Percentiles rank a stretch among this genome's conserved stretches.
phyloP scores from a whole-genome alignment of 30 jellyfish, hydroid and myxozoan species.

The Sanderia malayensis region DNA sequence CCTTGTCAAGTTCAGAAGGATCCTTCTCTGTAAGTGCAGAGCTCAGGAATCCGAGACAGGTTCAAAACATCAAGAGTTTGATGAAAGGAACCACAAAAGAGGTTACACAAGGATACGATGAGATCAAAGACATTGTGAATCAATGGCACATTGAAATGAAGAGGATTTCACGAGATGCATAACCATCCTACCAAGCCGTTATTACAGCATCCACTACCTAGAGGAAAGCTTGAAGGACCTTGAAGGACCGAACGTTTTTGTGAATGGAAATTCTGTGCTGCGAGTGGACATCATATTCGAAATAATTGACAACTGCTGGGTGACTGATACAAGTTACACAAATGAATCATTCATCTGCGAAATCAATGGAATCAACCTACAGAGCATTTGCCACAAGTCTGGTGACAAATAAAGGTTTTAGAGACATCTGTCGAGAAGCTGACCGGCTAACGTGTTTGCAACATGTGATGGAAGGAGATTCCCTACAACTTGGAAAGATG shows the following conservation, averaged over 20 bases:
- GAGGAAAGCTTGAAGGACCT: constrained; percentile 13
- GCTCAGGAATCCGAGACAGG: constrained; percentile 37
- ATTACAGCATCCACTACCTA: not conserved
- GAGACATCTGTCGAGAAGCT: too few species aligned
- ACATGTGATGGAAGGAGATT: constrained; percentile 27
- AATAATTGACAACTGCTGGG: constrained; percentile 16
- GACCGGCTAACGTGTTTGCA: constrained; percentile 22
- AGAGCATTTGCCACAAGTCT: constrained; percentile 5
- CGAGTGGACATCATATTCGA: constrained; percentile 11
- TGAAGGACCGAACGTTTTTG: not conserved
- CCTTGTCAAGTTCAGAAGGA: not conserved
- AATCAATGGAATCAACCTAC: not conserved
- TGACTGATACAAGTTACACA: constrained; percentile 25
- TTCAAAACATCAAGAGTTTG: constrained; percentile 13
- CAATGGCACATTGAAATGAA: not conserved
- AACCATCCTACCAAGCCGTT: constrained; percentile 11
- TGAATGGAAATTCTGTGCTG: constrained; percentile 8
- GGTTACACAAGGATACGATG: not conserved
- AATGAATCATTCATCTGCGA: constrained; percentile 1
- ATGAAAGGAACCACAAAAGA: not conserved
- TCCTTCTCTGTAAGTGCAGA: constrained; percentile 32
- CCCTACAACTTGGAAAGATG: constrained; percentile 16
- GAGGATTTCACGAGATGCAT: not conserved
- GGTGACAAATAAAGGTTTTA: too few species aligned
- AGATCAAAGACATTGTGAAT: not conserved